Conservation (phyloP, 2,888 invertebrate species). For the Toxonevra muliebris region DNA sequence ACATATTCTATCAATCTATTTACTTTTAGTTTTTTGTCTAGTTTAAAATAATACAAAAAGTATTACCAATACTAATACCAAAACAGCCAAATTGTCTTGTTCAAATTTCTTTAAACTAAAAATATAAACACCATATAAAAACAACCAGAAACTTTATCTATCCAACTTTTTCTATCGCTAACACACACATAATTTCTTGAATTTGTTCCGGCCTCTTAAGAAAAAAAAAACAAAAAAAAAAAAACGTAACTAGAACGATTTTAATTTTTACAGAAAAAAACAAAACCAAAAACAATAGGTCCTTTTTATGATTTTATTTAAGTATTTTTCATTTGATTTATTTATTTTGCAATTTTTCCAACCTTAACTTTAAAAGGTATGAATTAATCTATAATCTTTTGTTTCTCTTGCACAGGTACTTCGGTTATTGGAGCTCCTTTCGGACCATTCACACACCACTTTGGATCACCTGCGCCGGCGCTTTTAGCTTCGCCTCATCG, state of each 20-base stretch:
- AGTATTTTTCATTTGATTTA: constrained; percentile 6
- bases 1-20: constrained; percentile 20
- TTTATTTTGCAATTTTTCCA: background rate
- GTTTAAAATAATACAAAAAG: too few relatives aligned
- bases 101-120: constrained; percentile 33
- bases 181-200: too few relatives aligned
- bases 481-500: constrained; percentile 58
- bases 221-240: too few relatives aligned
- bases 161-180: background rate
- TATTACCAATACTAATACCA: constrained; percentile 9
- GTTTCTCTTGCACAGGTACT: constrained; percentile 65
- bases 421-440: constrained; percentile 68
- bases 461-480: constrained; percentile 65
- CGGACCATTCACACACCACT: constrained; percentile 64
- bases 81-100: constrained; percentile 14
- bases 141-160: constrained; percentile 4
- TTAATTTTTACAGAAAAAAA: background rate
- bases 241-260: background rate
- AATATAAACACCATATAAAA: constrained; percentile 12
- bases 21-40: constrained; percentile 7
- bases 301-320: background rate
- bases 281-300: background rate
- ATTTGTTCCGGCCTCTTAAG: too few relatives aligned
- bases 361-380: too few relatives aligned
- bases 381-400: background rate